Percentiles rank a stretch among this genome's conserved stretches.
Conservation (phyloP, 2,797 vertebrate species). For the Alauda arvensis region DNA sequence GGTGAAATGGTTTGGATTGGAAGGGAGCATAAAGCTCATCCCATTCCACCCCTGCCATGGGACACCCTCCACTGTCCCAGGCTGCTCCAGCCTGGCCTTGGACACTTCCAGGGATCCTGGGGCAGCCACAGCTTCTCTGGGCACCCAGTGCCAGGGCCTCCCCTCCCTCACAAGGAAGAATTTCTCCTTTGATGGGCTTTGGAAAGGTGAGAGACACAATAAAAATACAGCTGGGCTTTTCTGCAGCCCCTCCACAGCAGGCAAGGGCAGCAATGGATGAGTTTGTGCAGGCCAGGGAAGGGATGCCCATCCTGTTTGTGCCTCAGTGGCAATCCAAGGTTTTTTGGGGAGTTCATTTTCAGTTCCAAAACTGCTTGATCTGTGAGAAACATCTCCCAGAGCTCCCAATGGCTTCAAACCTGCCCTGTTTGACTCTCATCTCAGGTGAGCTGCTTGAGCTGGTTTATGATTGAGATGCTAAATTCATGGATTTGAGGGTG, state of each 20-base stretch:
- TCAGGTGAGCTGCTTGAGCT: not conserved
- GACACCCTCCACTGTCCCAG: not conserved
- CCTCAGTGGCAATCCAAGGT: not conserved
- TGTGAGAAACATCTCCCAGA: not conserved
- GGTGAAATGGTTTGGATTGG: not conserved
- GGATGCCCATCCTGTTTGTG: not conserved
- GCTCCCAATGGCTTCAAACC: not conserved
- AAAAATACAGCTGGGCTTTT: not conserved
- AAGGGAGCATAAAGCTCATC: not conserved
- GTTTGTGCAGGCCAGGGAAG: not conserved
- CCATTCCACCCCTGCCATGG: not conserved
- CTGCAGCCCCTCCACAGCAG: fast-evolving
- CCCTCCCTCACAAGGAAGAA: not conserved
- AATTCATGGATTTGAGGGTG: not conserved
- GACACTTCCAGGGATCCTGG: not conserved
- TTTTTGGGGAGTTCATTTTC: not conserved
- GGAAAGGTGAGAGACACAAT: not conserved
- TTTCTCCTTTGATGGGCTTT: not conserved
- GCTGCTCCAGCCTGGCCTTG: not conserved
- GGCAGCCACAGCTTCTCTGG: not conserved
- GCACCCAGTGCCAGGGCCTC: not conserved
- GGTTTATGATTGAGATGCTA: not conserved
- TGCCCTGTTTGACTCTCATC: not conserved
- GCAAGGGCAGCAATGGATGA: not conserved
- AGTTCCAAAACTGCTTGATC: not conserved